Evolutionary conservation across 2,113 vertebrate species (phyloP).

Genomic region (Megaleporinus macrocephalus): DNA sequence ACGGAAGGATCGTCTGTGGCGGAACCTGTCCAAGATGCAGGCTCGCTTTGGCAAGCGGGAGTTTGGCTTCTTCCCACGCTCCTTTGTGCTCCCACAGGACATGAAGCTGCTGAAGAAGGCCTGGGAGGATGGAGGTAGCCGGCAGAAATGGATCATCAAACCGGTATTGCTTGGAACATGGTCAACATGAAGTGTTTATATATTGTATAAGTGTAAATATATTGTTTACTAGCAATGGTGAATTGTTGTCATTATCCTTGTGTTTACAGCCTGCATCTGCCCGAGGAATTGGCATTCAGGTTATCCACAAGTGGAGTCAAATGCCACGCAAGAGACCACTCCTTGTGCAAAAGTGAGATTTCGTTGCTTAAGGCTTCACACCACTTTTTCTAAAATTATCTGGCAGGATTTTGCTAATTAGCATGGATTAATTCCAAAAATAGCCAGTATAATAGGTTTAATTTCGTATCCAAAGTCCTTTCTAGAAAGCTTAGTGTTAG

Average conservation of each 20-base stretch:
- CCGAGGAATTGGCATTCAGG: conserved; percentile 95
- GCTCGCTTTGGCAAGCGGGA: conserved; percentile 89
- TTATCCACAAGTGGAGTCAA: conserved; percentile 98
- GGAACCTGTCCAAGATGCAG: conserved; percentile 94
- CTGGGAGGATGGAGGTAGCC: conserved; percentile 87
- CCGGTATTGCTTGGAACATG: conserved; percentile 76
- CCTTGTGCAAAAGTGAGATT: conserved; percentile 91
- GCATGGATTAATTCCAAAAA: background rate
- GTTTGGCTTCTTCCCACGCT: conserved; percentile 94
- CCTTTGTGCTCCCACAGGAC: conserved; percentile 95
- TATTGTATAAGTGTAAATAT: background rate
- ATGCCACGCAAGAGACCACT: conserved; percentile 91
- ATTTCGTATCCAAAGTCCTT: background rate
- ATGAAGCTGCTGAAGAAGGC: conserved; percentile 89
- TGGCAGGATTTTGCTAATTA: background rate
- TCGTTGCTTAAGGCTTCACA: background rate
- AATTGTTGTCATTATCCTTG: background rate
- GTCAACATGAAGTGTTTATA: background rate
- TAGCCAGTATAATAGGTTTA: background rate
- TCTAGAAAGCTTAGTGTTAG: background rate
- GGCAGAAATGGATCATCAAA: conserved; percentile 97
- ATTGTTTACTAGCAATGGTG: background rate
- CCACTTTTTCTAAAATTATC: background rate
- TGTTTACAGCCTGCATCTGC: conserved; percentile 90
- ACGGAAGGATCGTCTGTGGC: conserved; percentile 94